These are phyloP conservation scores for Leptinotarsa lineolata DNA, from an alignment of 1,140 invertebrate genomes.

Conservation along the genomic window DNA sequence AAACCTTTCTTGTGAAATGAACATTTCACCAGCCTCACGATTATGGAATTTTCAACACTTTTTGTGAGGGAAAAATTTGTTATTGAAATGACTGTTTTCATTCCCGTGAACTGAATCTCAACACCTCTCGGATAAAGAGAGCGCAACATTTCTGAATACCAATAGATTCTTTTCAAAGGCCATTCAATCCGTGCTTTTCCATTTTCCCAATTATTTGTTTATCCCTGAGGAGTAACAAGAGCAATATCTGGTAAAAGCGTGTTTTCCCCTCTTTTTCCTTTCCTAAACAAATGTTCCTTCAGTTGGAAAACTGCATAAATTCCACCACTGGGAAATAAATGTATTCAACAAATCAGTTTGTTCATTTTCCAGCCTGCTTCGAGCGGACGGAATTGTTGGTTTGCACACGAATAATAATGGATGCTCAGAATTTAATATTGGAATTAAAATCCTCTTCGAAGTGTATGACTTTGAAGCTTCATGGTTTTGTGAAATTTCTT, in stretches of 20 bases:
- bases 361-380: conserved; percentile 2
- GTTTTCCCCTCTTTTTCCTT: conserved; percentile 8
- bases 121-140: conserved; percentile 6
- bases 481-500: no score
- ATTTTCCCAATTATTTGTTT: conserved; percentile 25
- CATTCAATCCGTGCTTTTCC: conserved; percentile 16
- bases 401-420: neutral
- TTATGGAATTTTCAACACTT: no score
- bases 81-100: conserved; percentile 3
- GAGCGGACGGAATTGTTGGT: neutral
- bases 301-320: conserved; percentile 29
- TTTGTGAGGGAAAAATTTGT: neutral
- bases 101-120: neutral
- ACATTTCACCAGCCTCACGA: no score
- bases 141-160: conserved; percentile 14
- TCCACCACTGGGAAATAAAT: conserved; percentile 25
- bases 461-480: no score
- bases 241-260: conserved; percentile 21
- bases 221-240: conserved; percentile 25
- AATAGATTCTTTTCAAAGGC: conserved; percentile 22
- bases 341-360: conserved; percentile 27
- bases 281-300: conserved; percentile 22
- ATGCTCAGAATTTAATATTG: neutral
- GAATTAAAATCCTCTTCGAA: no score
- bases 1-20: no score